phyloP scores from a whole-genome alignment of 2,888 invertebrate species.

The Halictus quadricinctus region DNA sequence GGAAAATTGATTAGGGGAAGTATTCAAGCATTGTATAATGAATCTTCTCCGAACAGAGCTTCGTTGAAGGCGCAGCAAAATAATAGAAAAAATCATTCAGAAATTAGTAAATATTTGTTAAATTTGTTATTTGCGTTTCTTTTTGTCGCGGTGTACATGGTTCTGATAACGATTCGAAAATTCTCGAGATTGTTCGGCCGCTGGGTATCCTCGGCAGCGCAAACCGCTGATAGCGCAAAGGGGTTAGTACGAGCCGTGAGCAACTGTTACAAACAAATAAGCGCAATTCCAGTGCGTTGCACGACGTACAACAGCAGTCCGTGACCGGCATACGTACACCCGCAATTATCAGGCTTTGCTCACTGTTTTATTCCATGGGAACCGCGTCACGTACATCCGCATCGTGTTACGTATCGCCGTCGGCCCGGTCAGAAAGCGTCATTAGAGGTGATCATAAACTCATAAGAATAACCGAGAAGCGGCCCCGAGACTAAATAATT shows the following conservation, averaged over 20 bases:
- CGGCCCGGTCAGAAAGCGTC: slow-evolving; percentile 68
- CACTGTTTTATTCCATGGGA: slow-evolving; percentile 72
- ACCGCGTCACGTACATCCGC: slow-evolving; percentile 65
- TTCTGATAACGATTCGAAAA: background rate
- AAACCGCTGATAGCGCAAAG: background rate
- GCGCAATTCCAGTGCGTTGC: slow-evolving; percentile 40
- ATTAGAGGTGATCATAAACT: slow-evolving; percentile 68
- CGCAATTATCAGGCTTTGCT: slow-evolving; percentile 49
- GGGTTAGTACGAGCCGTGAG: background rate
- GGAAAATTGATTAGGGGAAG: no score
- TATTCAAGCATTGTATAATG: no score
- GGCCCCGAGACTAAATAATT: slow-evolving; percentile 13
- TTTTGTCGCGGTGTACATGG: background rate
- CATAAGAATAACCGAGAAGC: slow-evolving; percentile 40
- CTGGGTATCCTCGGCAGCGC: no score
- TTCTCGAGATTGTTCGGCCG: background rate
- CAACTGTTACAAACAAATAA: slow-evolving; percentile 43
- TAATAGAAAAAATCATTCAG: no score
- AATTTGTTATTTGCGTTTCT: background rate
- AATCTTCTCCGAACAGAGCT: no score
- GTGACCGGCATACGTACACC: slow-evolving; percentile 54
- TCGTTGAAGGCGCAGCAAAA: no score
- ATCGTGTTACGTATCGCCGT: slow-evolving; percentile 62
- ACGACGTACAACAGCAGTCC: slow-evolving; percentile 47
- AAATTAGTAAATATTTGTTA: no score